Conservation (phyloP, 2,888 invertebrate genomes). For the Thymelicus sylvestris region DNA sequence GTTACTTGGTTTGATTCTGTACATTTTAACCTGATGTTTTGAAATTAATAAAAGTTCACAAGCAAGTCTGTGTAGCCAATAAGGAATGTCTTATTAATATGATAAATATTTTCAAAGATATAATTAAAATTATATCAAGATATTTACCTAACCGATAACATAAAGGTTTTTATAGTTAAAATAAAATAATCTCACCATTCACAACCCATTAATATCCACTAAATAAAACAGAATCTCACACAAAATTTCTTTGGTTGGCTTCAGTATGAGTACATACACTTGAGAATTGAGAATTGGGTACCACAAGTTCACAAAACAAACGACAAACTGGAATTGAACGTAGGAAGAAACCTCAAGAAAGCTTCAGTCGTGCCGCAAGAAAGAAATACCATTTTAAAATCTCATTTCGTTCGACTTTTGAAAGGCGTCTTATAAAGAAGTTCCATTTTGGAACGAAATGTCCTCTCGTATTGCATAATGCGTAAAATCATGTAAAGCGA, state of each 20-base stretch:
- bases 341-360: constrained; percentile 11
- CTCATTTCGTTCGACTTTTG: constrained; percentile 35
- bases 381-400: constrained; percentile 31
- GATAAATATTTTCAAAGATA: too few relatives aligned
- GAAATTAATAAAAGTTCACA: too few relatives aligned
- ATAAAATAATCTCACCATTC: too few relatives aligned
- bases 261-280: background rate
- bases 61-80: too few relatives aligned
- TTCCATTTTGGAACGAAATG: constrained; percentile 24
- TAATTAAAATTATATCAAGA: too few relatives aligned
- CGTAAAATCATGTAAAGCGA: constrained; percentile 10
- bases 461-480: constrained; percentile 20
- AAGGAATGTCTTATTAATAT: too few relatives aligned
- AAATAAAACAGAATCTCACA: background rate
- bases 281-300: background rate
- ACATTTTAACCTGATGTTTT: too few relatives aligned
- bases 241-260: background rate
- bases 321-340: constrained; percentile 14
- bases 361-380: constrained; percentile 6
- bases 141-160: too few relatives aligned
- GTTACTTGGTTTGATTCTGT: too few relatives aligned
- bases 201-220: background rate
- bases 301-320: constrained; percentile 4
- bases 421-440: constrained; percentile 27
- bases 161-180: too few relatives aligned